A percentile compares a stretch with the other conserved stretches of the same genome.
phyloP scores from a whole-genome alignment of 1,140 invertebrate genomes.

The Ceratina calcarata region DNA sequence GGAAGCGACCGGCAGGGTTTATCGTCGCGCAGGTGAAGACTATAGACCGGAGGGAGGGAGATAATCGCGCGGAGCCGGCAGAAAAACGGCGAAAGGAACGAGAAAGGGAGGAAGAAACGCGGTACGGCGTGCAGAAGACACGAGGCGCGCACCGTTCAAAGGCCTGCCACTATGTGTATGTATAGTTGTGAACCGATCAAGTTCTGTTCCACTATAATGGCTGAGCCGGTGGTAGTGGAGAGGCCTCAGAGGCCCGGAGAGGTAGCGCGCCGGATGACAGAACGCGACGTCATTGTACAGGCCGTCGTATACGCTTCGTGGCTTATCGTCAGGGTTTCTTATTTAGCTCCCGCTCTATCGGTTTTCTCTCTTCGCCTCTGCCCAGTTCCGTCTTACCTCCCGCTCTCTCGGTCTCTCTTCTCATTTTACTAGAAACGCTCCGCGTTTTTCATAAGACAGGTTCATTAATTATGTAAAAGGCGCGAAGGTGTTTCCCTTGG shows the following conservation, averaged over 20 bases:
- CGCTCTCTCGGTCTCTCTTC: too few relatives aligned
- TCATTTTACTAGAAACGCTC: too few relatives aligned
- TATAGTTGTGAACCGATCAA: slow-evolving; percentile 63
- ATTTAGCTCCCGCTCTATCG: slow-evolving; percentile 37
- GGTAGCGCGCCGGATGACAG: slow-evolving; percentile 66
- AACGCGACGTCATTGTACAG: slow-evolving; percentile 65
- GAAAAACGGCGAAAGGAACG: slow-evolving; percentile 2
- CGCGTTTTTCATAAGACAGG: neutral
- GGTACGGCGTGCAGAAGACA: too few relatives aligned
- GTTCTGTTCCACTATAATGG: slow-evolving; percentile 63
- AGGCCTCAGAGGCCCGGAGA: slow-evolving; percentile 43
- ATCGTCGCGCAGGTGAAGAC: neutral
- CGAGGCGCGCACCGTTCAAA: slow-evolving; percentile 60
- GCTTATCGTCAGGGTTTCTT: slow-evolving; percentile 47
- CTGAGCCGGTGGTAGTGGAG: slow-evolving; percentile 55
- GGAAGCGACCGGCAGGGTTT: too few relatives aligned
- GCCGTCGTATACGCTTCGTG: slow-evolving; percentile 39
- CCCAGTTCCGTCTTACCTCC: slow-evolving; percentile 22
- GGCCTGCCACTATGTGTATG: slow-evolving; percentile 57
- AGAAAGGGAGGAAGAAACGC: slow-evolving; percentile 28
- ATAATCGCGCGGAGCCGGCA: neutral
- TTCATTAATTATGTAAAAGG: slow-evolving; percentile 7
- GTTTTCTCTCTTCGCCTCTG: slow-evolving; percentile 14
- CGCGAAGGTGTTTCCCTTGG: neutral
- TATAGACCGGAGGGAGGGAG: neutral